Conservation (phyloP, 2,888 invertebrate species). For the Sicus ferrugineus region DNA sequence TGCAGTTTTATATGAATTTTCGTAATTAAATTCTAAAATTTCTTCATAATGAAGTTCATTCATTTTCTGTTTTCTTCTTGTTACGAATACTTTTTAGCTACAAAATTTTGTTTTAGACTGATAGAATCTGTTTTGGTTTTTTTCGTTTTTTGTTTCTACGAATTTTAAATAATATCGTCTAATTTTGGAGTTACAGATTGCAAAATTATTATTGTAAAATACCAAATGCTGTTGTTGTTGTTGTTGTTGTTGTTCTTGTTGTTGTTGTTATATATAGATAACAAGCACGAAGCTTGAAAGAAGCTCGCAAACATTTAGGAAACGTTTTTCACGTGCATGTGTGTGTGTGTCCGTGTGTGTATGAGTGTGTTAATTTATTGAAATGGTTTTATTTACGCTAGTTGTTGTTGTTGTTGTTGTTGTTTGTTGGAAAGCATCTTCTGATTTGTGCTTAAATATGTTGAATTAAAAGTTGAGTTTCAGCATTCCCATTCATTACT, state of each 20-base stretch:
- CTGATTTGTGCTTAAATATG: neutral
- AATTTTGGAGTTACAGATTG: conserved; percentile 7
- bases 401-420: conserved; percentile 38
- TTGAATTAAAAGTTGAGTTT: conserved; percentile 14
- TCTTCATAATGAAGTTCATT: too few species aligned
- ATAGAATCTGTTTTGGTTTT: conserved; percentile 38
- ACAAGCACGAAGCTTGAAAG: neutral
- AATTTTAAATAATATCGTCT: conserved; percentile 23
- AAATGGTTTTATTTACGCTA: conserved; percentile 1
- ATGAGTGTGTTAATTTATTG: neutral
- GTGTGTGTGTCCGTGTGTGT: too few species aligned
- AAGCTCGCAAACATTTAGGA: neutral
- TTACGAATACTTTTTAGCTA: conserved; percentile 11
- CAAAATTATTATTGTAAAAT: too few species aligned
- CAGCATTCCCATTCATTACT: neutral
- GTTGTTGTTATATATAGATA: conserved; percentile 21
- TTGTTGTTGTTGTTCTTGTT: conserved; percentile 10
- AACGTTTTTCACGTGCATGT: too few species aligned
- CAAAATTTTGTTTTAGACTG: conserved; percentile 28
- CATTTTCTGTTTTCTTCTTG: conserved; percentile 10
- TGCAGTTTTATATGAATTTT: too few species aligned
- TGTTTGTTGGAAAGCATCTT: conserved; percentile 33
- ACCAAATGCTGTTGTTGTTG: conserved; percentile 9
- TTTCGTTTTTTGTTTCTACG: conserved; percentile 27
- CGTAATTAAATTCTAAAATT: too few species aligned